A percentile compares a stretch with the other conserved stretches of the same genome.
Conservation (phyloP, 2,113 vertebrate species). For the Caranx ignobilis region DNA sequence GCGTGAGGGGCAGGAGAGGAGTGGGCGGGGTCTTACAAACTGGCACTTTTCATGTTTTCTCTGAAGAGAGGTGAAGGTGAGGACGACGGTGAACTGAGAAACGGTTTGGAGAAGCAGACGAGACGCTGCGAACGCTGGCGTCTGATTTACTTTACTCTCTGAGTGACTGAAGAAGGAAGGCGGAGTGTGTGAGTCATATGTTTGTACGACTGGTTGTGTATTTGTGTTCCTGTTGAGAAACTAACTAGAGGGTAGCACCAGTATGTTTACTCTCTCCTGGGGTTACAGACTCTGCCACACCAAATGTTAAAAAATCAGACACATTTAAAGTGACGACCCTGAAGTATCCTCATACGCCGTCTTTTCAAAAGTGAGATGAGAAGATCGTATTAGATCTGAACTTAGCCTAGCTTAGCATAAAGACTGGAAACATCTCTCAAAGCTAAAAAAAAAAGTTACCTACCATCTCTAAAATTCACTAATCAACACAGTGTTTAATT, state of each 20-base stretch:
- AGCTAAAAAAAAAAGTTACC: not conserved
- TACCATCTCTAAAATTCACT: not conserved
- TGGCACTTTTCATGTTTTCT: conserved; percentile 71
- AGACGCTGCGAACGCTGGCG: conserved; percentile 41
- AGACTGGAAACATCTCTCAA: not conserved
- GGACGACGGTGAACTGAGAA: conserved; percentile 32
- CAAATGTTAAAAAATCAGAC: conserved; percentile 29
- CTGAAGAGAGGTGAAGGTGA: conserved; percentile 38
- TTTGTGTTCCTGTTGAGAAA: conserved; percentile 79
- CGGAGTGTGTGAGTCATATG: conserved; percentile 34
- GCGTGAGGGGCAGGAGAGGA: not conserved
- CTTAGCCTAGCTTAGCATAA: conserved; percentile 4
- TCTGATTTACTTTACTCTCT: conserved; percentile 55
- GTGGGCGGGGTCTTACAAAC: conserved; percentile 44
- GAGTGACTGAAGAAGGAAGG: conserved; percentile 59
- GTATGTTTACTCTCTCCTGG: conserved; percentile 18
- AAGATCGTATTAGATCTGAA: not conserved
- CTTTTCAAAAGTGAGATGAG: not conserved
- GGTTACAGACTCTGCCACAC: conserved; percentile 13
- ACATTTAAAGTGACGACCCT: conserved; percentile 5
- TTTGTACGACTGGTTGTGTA: conserved; percentile 45
- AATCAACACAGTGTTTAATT: not conserved
- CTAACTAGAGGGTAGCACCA: conserved; percentile 31
- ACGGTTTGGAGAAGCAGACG: conserved; percentile 4
- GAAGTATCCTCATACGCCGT: not conserved